Evolutionary conservation across 2,888 invertebrate genomes (phyloP).

Genomic region (Machimus rusticus): DNA sequence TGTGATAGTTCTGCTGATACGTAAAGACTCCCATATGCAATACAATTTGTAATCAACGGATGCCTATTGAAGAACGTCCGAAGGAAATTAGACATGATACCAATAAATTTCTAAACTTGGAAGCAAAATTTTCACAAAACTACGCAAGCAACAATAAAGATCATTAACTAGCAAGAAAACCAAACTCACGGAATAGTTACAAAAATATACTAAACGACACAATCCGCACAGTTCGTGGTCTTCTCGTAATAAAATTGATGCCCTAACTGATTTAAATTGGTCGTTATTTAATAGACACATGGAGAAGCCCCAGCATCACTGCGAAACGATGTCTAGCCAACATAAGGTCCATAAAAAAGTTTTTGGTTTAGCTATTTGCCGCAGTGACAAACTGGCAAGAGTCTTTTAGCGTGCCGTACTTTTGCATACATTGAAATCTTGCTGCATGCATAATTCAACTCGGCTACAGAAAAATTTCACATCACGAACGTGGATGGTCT

Average conservation of each 20-base stretch:
- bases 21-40: slow-evolving; percentile 79
- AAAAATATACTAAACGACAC: not conserved
- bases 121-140: not conserved
- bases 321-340: not conserved
- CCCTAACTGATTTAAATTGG: not conserved
- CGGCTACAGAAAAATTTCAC: not conserved
- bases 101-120: not conserved
- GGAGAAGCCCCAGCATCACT: not conserved
- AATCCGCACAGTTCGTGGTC: not conserved
- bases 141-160: not conserved
- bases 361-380: not conserved
- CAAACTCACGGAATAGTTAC: not conserved
- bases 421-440: not conserved
- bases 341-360: not conserved
- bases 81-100: not conserved
- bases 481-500: slow-evolving; percentile 19
- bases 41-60: slow-evolving; percentile 67
- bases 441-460: slow-evolving; percentile 26
- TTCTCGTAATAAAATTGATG: not conserved
- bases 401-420: not conserved
- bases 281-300: not conserved
- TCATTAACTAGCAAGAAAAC: not conserved
- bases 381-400: not conserved
- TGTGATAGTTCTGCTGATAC: slow-evolving; percentile 82
- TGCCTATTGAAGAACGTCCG: slow-evolving; percentile 61